A percentile compares a stretch with the other conserved stretches of the same genome.
Conservation (phyloP, 2,797 vertebrate genomes). For the Nyctibius grandis region DNA sequence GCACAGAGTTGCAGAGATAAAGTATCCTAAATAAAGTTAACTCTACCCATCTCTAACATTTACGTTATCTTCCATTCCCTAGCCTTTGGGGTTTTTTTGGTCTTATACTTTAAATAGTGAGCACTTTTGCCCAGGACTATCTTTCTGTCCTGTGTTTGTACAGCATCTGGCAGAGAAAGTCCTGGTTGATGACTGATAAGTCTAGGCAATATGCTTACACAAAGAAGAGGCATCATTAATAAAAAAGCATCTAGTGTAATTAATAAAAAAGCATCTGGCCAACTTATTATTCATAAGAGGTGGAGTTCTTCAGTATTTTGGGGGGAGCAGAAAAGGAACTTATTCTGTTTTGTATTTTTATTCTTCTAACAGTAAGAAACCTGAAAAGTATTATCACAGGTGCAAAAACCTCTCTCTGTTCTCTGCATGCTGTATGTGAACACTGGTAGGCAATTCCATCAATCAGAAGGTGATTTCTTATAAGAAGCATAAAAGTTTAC, state of each 20-base stretch:
- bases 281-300: not conserved
- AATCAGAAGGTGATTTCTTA: not conserved
- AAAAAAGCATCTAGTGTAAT: not conserved
- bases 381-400: not conserved
- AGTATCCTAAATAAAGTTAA: not conserved
- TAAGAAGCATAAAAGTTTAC: not conserved
- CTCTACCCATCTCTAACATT: not conserved
- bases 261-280: not conserved
- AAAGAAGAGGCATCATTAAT: not conserved
- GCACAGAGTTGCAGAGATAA: not conserved
- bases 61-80: fast-evolving
- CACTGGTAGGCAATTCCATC: not conserved
- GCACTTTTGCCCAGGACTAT: not conserved
- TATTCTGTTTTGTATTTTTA: not conserved
- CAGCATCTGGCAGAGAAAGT: not conserved
- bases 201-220: not conserved
- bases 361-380: not conserved
- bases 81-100: not conserved
- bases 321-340: not conserved
- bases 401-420: not conserved
- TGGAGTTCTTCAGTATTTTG: not conserved
- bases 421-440: not conserved
- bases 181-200: fast-evolving
- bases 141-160: not conserved
- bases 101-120: not conserved